phyloP scores from a whole-genome alignment of 2,113 vertebrate species.

The Triplophysa tibetana region DNA sequence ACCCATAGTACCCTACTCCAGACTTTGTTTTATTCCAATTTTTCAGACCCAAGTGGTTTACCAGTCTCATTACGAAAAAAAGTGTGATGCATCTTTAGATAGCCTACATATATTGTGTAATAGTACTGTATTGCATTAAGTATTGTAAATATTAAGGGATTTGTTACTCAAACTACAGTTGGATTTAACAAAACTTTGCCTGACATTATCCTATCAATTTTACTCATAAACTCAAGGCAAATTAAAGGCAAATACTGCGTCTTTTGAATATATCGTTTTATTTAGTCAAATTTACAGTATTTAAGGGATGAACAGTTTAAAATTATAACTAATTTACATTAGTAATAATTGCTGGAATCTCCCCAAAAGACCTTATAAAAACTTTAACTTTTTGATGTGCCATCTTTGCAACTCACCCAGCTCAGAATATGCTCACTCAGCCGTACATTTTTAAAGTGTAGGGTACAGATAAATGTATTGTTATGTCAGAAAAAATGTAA shows the following conservation, averaged over 20 bases:
- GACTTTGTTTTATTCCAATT: not conserved
- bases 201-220: not conserved
- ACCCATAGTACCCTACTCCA: not conserved
- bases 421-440: slow-evolving; percentile 2
- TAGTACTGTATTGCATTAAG: not conserved
- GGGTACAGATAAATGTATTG: not conserved
- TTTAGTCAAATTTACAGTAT: not conserved
- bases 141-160: not conserved
- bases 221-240: not conserved
- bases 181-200: not conserved
- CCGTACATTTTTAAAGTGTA: not conserved
- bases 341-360: slow-evolving; percentile 15
- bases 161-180: not conserved
- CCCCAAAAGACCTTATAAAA: slow-evolving; percentile 28
- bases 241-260: not conserved
- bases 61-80: not conserved
- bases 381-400: not conserved
- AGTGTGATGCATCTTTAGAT: not conserved
- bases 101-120: not conserved
- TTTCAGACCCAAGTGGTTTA: not conserved
- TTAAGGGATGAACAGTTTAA: not conserved
- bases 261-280: not conserved
- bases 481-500: not conserved
- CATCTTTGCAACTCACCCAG: slow-evolving; percentile 2
- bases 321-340: not conserved